A percentile compares a stretch with the other conserved stretches of the same genome.
Evolutionary conservation across 2,797 vertebrate species (phyloP).

Genomic region (Amblyraja radiata): DNA sequence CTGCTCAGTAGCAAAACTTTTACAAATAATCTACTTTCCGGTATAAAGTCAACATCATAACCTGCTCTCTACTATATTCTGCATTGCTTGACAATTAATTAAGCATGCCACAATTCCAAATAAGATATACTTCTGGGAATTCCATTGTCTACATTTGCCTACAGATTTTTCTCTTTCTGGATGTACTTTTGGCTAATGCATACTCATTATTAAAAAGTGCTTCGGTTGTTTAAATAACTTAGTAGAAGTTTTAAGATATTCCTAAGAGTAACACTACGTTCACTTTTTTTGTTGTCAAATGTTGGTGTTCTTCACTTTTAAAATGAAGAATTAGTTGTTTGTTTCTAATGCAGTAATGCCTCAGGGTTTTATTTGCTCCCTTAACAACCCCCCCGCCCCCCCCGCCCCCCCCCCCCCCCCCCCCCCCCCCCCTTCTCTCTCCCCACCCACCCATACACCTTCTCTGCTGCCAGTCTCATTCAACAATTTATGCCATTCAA

Average conservation of each 20-base stretch:
- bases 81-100: neutral
- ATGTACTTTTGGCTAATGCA: neutral
- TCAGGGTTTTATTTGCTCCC: neutral
- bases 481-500: neutral
- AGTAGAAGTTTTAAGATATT: neutral
- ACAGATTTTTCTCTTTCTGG: neutral
- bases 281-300: neutral
- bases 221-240: neutral
- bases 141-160: neutral
- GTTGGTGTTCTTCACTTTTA: neutral
- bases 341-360: neutral
- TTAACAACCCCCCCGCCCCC: neutral
- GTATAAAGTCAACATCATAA: neutral
- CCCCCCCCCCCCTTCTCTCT: no score
- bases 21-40: neutral
- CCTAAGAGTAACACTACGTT: neutral
- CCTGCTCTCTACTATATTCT: neutral
- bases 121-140: neutral
- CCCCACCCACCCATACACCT: no score
- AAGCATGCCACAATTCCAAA: neutral
- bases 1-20: neutral
- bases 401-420: no score
- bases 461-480: neutral
- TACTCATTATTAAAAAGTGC: neutral
- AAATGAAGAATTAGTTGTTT: neutral